Evolutionary conservation across 2,113 vertebrate species (phyloP), one percentile per base, ranked within the genome.

Genomic region (Uropsilus gracilis): DNA sequence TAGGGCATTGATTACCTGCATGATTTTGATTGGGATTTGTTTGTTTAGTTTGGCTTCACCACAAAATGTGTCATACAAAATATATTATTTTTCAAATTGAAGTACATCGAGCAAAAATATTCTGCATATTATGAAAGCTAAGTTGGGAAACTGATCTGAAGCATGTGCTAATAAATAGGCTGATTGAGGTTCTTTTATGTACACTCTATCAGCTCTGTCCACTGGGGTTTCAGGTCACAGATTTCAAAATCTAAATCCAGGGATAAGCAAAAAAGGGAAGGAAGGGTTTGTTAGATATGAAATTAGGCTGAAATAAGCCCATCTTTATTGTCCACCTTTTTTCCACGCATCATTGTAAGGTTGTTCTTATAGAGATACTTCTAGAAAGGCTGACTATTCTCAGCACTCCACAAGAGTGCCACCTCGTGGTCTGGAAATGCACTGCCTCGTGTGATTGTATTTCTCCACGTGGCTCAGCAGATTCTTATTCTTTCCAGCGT

Each of bases 11-110:
- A 68, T 55, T 55, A 55, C 8, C 20, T 63, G 32, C 6, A 16
- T 53, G 11, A 68, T 93, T 94, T 50, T 22, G 8, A n/a, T 68
- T 44, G 5, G 14, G 5, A 0, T 50, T 71, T 66, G 20, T 55
- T 55, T 12, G 4, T 57, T 75, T 76, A 44, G 30, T n/a, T 44
- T 37, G 9, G 1, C 18, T 89, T 63, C 24, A 13, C n/a, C 77
- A 50, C 9, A 83, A 95, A 93, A 81, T 91, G 46, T 80, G 59
- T 68, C 39, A 73, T 71, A 59, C 8, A 76, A 55, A 75, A 53
- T 94, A 57, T 9, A 7, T 82, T 44, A 66, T 11, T 77, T 48
- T 88, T 91, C 44, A 55, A 86, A 32, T 72, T 92, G n/a, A 37
- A 94, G 18, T 84, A 85, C 93, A 72, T 64, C 3, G 44, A 87